Evolutionary conservation across 37 sponge, comb jelly and placozoan genomes (phyloP).

Genomic region (Cladorhizidae sp.): DNA sequence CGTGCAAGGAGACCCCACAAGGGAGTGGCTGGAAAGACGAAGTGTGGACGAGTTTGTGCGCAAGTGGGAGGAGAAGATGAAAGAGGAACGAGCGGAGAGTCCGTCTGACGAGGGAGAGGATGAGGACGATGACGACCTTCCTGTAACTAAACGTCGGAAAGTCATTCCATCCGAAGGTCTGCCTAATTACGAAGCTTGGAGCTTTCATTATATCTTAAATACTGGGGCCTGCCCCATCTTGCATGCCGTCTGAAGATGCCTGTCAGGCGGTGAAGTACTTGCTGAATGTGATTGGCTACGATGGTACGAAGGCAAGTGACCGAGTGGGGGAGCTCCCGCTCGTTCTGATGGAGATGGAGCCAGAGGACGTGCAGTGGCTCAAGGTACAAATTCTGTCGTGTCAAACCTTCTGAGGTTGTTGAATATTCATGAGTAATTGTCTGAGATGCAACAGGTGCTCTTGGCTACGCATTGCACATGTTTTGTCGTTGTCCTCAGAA

Average conservation of each 20-base stretch:
- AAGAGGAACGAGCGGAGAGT: neutral
- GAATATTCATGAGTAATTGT: conserved; percentile 1
- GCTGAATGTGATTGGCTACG: conserved; percentile 21
- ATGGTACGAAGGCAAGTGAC: neutral
- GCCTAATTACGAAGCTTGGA: neutral
- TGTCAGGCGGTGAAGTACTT: conserved; percentile 20
- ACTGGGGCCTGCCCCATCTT: neutral
- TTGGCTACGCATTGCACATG: too few relatives aligned
- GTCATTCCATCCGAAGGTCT: neutral
- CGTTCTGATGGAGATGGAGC: conserved; percentile 40
- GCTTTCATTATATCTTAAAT: too few relatives aligned
- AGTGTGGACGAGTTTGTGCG: conserved; percentile 30
- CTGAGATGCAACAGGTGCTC: too few relatives aligned
- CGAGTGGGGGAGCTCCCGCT: neutral
- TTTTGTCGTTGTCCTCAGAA: neutral
- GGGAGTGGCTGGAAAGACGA: conserved; percentile 11
- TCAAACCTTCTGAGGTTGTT: neutral
- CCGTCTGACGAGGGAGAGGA: neutral
- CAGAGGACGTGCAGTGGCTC: conserved; percentile 60
- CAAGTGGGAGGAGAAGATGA: conserved; percentile 22
- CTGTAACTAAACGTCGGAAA: neutral
- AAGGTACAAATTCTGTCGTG: neutral
- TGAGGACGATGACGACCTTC: neutral
- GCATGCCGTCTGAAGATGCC: conserved; percentile 9
- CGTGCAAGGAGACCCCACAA: conserved; percentile 12